Conservation (phyloP, 23 tunicate genomes). For the Halocynthia roretzi region DNA sequence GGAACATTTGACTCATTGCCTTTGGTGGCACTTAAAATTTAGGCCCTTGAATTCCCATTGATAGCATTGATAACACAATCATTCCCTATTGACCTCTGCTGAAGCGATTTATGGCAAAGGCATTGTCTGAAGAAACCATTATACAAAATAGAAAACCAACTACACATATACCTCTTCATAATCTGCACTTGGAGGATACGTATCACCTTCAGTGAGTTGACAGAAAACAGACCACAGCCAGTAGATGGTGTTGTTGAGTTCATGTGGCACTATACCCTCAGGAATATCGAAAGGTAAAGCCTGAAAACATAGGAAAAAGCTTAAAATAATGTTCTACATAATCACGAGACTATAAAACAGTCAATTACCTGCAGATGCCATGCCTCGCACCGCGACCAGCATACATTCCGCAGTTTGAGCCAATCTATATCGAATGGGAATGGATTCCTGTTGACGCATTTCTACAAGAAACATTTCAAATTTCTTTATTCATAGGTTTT, state of each 20-base stretch:
- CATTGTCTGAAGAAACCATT: too few relatives aligned
- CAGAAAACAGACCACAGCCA: conserved; percentile 67
- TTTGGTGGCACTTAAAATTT: not conserved
- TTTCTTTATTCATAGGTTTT: not conserved
- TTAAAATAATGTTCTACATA: too few relatives aligned
- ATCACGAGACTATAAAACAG: too few relatives aligned
- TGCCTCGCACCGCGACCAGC: conserved; percentile 61
- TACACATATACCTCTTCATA: conserved; percentile 64
- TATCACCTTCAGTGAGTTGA: conserved; percentile 69
- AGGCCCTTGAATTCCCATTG: too few relatives aligned
- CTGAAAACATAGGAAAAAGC: not conserved
- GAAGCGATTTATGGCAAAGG: too few relatives aligned
- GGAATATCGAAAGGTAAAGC: conserved; percentile 12
- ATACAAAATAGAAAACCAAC: not conserved
- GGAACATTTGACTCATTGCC: not conserved
- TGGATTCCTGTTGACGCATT: conserved; percentile 23
- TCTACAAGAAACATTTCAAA: not conserved
- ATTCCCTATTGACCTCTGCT: too few relatives aligned
- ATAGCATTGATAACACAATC: too few relatives aligned
- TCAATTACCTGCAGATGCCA: conserved; percentile 22
- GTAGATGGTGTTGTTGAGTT: conserved; percentile 51
- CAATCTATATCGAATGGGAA: conserved; percentile 33
- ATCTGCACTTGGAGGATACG: conserved; percentile 88
- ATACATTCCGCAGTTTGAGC: conserved; percentile 28
- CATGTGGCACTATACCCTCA: conserved; percentile 41